Evolutionary conservation across 2,797 vertebrate species (phyloP), one percentile per base, ranked within the genome.

Genomic region (Amniataba percoides): DNA sequence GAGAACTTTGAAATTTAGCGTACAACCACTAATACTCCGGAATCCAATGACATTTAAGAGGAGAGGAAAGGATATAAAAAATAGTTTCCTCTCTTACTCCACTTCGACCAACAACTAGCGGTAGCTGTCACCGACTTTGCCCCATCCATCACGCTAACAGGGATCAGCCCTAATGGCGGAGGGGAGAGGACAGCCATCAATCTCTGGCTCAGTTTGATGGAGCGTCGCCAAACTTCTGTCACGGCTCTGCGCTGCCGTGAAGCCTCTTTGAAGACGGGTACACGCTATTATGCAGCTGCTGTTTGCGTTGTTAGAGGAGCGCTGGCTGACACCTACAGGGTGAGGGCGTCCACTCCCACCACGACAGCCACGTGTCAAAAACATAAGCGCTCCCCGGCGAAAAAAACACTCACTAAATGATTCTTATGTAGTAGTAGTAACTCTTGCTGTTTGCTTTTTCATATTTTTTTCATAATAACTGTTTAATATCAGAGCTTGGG

Each of bases 61-160:
- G 34, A 5, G 34, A 31, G 27, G 27, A 31, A 31, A 31, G 27
- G 27, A 31, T 31, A 31, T 31, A 36, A 36, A 39, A 42, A 48
- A 14, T 3, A 2, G 13, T 31, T 31, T 31, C 27, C 27, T 31
- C 27, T 9, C 34, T 34, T 49, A 15, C 59, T 63, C 57, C 5
- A 7, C 25, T 65, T 10, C 12, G 39, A 51, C 8, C 39, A 56
- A 7, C 56, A 31, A 36, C 40, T 48, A 39, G 6, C 46, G 46
- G 23, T 23, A 39, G 58, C 34, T 3, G 68, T 68, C 74, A 58
- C 0, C 34, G 21, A 56, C n/a, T 25, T 55, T 13, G 18, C 53
- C 52, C 57, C 58, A 62, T 77, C 77, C 46, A 23, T 86, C 67
- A 79, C 69, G 18, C 60, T 77, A 80, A 84, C 18, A 60, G 48